phyloP scores from a whole-genome alignment of 2,888 invertebrate species.

The Scaptodrosophila latifasciaeformis region DNA sequence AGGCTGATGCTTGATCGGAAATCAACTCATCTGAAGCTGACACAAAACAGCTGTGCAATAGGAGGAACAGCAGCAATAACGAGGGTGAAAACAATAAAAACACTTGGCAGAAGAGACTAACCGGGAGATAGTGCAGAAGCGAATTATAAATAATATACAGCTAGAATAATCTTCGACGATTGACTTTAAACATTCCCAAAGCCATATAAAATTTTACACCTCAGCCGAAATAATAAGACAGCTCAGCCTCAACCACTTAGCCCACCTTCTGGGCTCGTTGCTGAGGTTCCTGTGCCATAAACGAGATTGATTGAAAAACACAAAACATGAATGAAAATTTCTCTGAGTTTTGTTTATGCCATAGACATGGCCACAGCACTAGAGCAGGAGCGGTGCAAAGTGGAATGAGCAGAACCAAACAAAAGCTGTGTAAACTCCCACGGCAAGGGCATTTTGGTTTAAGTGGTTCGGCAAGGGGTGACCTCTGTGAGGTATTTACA shows the following conservation, averaged over 20 bases:
- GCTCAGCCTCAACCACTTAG: not conserved
- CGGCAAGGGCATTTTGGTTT: conserved; percentile 17
- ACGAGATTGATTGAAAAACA: conserved; percentile 45
- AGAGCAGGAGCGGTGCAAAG: not conserved
- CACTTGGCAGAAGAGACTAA: not conserved
- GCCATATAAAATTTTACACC: conserved; percentile 43
- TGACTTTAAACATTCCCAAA: conserved; percentile 57
- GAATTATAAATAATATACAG: conserved; percentile 45
- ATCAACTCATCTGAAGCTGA: conserved; percentile 38
- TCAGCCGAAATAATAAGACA: conserved; percentile 10
- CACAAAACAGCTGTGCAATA: conserved; percentile 51
- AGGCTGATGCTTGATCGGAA: too few relatives aligned
- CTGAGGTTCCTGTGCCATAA: not conserved
- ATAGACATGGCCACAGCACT: too few relatives aligned
- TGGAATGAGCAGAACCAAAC: conserved; percentile 4
- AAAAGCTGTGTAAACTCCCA: conserved; percentile 65
- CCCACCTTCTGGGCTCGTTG: not conserved
- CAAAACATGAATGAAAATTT: conserved; percentile 59
- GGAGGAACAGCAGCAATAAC: not conserved
- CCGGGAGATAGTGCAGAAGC: not conserved
- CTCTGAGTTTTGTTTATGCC: conserved; percentile 49
- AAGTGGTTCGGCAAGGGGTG: not conserved
- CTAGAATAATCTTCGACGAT: conserved; percentile 40
- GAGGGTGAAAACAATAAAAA: not conserved
- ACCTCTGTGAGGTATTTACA: conserved; percentile 52